Conservation (phyloP, 2,888 invertebrate species). For the Metacarcinus magister region DNA sequence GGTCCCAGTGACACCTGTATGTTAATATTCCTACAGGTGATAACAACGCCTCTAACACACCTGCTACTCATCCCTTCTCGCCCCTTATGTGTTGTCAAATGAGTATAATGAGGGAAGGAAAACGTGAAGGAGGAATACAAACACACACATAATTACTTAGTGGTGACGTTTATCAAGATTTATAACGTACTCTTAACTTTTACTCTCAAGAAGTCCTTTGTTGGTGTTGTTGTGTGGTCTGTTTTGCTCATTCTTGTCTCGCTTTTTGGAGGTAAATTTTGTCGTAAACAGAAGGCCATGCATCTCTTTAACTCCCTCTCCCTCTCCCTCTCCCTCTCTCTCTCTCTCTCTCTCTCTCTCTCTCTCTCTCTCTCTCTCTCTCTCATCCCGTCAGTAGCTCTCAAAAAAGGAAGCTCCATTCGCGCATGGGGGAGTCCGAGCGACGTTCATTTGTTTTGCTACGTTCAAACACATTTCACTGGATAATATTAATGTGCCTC, state of each 20-base stretch:
- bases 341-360: conserved; percentile 26
- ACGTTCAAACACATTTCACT: conserved; percentile 1
- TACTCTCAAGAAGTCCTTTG: not conserved
- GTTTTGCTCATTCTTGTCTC: not conserved
- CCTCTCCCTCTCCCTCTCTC: not conserved
- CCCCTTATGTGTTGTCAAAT: not conserved
- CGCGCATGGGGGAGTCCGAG: conserved; percentile 15
- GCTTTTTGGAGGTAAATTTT: not conserved
- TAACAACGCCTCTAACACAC: not conserved
- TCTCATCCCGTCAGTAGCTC: not conserved
- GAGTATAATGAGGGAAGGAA: not conserved
- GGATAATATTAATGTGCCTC: conserved; percentile 16
- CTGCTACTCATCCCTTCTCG: not conserved
- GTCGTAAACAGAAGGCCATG: not conserved
- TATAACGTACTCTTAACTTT: not conserved
- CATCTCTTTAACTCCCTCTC: not conserved
- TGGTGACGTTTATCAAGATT: not conserved
- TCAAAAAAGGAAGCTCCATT: not conserved
- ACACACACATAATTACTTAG: not conserved
- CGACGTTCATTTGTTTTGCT: conserved; percentile 27
- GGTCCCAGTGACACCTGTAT: not conserved
- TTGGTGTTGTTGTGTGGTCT: not conserved
- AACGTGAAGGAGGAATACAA: not conserved
- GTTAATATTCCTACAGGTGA: not conserved
- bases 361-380: conserved; percentile 15